Conservation (phyloP, 53 echinoderm and acorn worm species). For the Mesocentrotus franciscanus region DNA sequence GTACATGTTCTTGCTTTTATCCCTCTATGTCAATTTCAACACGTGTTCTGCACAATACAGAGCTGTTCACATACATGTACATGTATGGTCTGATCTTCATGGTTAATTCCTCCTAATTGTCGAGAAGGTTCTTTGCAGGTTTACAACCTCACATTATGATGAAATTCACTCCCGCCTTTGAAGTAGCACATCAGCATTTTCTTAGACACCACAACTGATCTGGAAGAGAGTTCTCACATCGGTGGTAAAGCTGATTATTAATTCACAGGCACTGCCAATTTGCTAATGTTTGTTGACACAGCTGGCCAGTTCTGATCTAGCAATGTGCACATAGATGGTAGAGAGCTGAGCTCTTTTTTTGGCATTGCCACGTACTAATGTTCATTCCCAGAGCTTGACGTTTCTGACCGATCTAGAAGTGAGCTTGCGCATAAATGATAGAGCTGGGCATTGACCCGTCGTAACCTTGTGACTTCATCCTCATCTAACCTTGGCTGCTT, state of each 20-base stretch:
- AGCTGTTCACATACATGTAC: not conserved
- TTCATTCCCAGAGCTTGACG: conserved; percentile 34
- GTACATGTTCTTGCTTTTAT: not conserved
- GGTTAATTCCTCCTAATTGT: not conserved
- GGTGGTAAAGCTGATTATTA: too few species aligned
- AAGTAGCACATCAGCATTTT: not conserved
- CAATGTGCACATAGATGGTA: not conserved
- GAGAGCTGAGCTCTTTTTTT: not conserved
- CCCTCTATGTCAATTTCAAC: not conserved
- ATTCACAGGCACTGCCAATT: not conserved
- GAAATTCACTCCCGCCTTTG: not conserved
- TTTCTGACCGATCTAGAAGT: not conserved
- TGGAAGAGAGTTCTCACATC: too few species aligned
- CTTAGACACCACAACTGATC: too few species aligned
- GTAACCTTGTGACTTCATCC: conserved; percentile 50
- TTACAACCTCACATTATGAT: not conserved
- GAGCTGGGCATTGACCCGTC: conserved; percentile 61
- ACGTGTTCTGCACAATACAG: not conserved
- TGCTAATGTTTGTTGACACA: not conserved
- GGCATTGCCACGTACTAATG: not conserved
- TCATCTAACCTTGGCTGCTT: conserved; percentile 9
- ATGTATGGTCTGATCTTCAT: not conserved
- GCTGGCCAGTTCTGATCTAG: not conserved
- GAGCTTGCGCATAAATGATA: conserved; percentile 55
- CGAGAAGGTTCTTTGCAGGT: not conserved